phyloP scores from a whole-genome alignment of 2,797 vertebrate species.

The Okamejei kenojei region DNA sequence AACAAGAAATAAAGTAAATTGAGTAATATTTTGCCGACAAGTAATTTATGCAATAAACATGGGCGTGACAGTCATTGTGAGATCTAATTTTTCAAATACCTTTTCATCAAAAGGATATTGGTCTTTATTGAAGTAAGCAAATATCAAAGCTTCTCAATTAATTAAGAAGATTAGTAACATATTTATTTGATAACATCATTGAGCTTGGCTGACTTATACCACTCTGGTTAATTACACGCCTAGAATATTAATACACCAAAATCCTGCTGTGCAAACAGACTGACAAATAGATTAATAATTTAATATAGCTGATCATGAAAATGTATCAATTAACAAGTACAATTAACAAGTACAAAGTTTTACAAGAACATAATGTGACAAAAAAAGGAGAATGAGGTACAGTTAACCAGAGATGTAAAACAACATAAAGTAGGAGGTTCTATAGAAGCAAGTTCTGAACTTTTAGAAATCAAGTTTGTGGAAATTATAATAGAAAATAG shows the following conservation, averaged over 20 bases:
- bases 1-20: neutral
- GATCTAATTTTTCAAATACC: slow-evolving; percentile 2
- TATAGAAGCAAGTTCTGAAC: too few relatives aligned
- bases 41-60: neutral
- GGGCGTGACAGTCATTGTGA: neutral
- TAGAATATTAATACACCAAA: neutral
- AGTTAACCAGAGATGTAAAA: too few relatives aligned
- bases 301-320: slow-evolving; percentile 20
- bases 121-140: neutral
- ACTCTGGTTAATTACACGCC: slow-evolving; percentile 22
- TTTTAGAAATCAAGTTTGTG: too few relatives aligned
- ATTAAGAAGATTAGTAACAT: slow-evolving; percentile 26
- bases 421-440: too few relatives aligned
- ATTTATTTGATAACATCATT: slow-evolving; percentile 24
- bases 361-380: neutral
- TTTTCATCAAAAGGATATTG: neutral
- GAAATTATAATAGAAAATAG: too few relatives aligned
- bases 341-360: neutral
- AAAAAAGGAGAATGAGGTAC: too few relatives aligned
- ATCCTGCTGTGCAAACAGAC: neutral
- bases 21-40: neutral
- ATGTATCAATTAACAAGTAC: neutral
- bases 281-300: slow-evolving; percentile 18
- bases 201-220: neutral
- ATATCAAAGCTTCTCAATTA: neutral